Evolutionary conservation across 2,888 invertebrate species (phyloP), one percentile per base, ranked within the genome.

Genomic region (Drosophila robusta): DNA sequence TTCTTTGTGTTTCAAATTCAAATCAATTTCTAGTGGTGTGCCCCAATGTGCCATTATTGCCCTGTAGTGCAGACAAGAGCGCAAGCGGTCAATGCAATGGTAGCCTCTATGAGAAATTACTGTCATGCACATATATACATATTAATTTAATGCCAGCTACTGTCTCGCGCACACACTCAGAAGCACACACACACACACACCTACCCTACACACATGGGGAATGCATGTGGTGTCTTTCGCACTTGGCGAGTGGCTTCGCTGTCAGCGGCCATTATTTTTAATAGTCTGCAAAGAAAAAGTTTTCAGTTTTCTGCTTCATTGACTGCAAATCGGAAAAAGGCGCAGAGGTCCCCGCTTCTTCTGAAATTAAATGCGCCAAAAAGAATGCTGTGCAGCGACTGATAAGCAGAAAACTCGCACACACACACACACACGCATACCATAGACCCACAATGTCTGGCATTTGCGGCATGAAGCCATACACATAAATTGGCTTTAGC

Each of bases 261-360:
- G 86, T 83, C 75, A 72, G 78, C 72, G 70, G 63, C 83, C 83
- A 88, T 84, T 87, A 84, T 79, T 89, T 86, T 86, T 89, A 89
- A 86, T 85, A 86, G 89, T 84, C 82, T 84, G 78, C 69, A 74
- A 79, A 70, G 75, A 75, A 89, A 83, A 87, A 89, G 85, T 81
- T 86, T 87, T 86, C 80, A 89, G 86, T 87, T 86, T 86, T 86
- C 80, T 76, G 71, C 89, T 86, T 82, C 87, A 86, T 89, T 82
- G 89, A 84, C 80, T 80, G 64, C 75, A 65, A 87, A 87, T 86
- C 85, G 89, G 73, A 45, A 73, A 71, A 75, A 78, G 73, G 63
- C 78, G 68, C 63, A 44, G 63, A 64, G 52, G 46, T 55, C 32
- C 62, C 50, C 64, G 26, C 45, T 60, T 38, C 57, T 64, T 60